Evolutionary conservation across 2,888 invertebrate species (phyloP), one percentile per base, ranked within the genome.

Genomic region (Spisula subtruncata): DNA sequence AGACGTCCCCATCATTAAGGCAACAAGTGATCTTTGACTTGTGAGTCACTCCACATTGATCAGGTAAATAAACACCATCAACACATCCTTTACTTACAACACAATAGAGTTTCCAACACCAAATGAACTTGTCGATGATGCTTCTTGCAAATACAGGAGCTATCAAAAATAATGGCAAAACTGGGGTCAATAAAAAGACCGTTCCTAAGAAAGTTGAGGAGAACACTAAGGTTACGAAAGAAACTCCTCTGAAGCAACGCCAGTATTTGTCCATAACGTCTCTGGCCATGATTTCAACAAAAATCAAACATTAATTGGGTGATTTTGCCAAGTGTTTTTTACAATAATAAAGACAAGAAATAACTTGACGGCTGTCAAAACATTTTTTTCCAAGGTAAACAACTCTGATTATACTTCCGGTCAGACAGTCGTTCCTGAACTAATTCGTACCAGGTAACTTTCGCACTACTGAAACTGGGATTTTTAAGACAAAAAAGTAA

Each of bases 251-350:
- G 46, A 90, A 71, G 35, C 81, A 82, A n/a, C 90, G 89, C 88
- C 84, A 87, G 75, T 75, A 86, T 35, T 82, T 75, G 2, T 83
- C 41, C 8, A 35, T 41, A 35, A 41, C 25, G 25, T 51, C 25
- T 29, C 35, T 48, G 16, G 25, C 29, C 87, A 87, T 87, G 29
- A n/a, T 85, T 46, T 20, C 16, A 25, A 75, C 32, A 16, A 97
- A 98, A 99, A 0, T 98, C 98, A n/a, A 99, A 97, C 0, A 98
- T 98, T 92, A 98, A 97, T 96, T 99, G 98, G 96, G 98, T 41
- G 8, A 41, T 41, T 41, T 41, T 41, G 41, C 41, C 98, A n/a
- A 99, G 97, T 35, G 32, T 32, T 35, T 18, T 75, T 35, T 16
- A 16, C 16, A 32, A 29, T 25, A n/a, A n/a, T 32, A 10, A 2